A percentile compares a stretch with the other conserved stretches of the same genome.
Evolutionary conservation across 2,113 vertebrate species (phyloP).

Genomic region (Xyrauchen texanus): DNA sequence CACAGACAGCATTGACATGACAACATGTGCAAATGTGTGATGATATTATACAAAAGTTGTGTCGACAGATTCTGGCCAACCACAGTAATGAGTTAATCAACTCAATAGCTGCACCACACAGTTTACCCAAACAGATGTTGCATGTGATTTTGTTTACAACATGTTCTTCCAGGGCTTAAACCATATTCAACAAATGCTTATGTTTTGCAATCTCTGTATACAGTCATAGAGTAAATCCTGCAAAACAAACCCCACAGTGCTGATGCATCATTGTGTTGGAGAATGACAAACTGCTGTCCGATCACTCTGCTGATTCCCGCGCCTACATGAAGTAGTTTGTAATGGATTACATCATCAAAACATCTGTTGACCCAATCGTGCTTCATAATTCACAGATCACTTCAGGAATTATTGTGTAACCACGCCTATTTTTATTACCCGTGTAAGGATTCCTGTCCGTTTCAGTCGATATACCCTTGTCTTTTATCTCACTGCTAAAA

Average conservation of each 20-base stretch:
- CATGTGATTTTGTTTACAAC: not conserved
- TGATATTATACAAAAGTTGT: not conserved
- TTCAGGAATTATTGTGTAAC: constrained; percentile 46
- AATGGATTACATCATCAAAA: constrained; percentile 55
- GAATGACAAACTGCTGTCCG: constrained; percentile 40
- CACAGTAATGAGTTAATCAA: too few species aligned
- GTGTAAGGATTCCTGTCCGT: constrained; percentile 35
- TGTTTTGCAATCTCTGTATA: constrained; percentile 8
- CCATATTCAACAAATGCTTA: too few species aligned
- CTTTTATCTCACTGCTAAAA: constrained; percentile 6
- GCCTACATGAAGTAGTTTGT: constrained; percentile 40
- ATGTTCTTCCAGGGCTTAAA: too few species aligned
- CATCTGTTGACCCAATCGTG: constrained; percentile 55
- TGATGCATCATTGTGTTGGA: not conserved
- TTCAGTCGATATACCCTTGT: constrained; percentile 20
- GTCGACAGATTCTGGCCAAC: too few species aligned
- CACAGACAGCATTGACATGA: too few species aligned
- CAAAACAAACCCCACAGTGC: not conserved
- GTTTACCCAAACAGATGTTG: not conserved
- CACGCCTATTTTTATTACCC: constrained; percentile 55
- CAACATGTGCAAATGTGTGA: not conserved
- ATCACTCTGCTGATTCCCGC: constrained; percentile 35
- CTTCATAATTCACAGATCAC: constrained; percentile 48
- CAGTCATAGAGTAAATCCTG: constrained; percentile 12
- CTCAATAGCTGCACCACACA: too few species aligned